Conservation (phyloP, 2,113 vertebrate species). For the Osmerus mordax region DNA sequence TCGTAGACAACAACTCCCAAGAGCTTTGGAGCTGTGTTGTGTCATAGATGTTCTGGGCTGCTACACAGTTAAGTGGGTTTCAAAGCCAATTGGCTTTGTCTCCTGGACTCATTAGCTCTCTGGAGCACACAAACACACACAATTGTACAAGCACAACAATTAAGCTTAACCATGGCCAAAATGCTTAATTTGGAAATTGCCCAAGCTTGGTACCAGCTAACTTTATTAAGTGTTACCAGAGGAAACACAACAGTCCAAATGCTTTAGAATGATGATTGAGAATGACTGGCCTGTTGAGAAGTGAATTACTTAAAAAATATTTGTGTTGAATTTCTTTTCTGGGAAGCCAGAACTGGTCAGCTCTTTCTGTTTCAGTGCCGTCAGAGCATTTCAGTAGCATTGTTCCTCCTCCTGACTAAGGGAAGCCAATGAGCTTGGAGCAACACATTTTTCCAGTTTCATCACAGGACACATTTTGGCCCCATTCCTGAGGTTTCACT, state of each 20-base stretch:
- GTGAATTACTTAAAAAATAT: conserved; percentile 1
- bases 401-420: conserved; percentile 39
- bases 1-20: conserved; percentile 27
- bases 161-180: conserved; percentile 4
- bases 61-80: conserved; percentile 39
- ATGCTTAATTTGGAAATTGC: not conserved
- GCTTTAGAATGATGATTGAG: too few relatives aligned
- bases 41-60: conserved; percentile 38
- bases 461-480: not conserved
- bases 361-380: conserved; percentile 7
- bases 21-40: conserved; percentile 28
- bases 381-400: conserved; percentile 33
- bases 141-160: conserved; percentile 1
- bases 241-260: not conserved
- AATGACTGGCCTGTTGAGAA: not conserved
- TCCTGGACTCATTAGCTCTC: conserved; percentile 19
- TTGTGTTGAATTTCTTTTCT: conserved; percentile 28
- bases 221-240: too few relatives aligned
- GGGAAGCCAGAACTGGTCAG: conserved; percentile 12
- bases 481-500: conserved; percentile 43
- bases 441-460: not conserved
- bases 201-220: too few relatives aligned
- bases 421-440: conserved; percentile 27
- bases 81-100: conserved; percentile 36
- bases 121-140: not conserved